phyloP scores from a whole-genome alignment of 2,113 vertebrate genomes.

The Alexandromys fortis region DNA sequence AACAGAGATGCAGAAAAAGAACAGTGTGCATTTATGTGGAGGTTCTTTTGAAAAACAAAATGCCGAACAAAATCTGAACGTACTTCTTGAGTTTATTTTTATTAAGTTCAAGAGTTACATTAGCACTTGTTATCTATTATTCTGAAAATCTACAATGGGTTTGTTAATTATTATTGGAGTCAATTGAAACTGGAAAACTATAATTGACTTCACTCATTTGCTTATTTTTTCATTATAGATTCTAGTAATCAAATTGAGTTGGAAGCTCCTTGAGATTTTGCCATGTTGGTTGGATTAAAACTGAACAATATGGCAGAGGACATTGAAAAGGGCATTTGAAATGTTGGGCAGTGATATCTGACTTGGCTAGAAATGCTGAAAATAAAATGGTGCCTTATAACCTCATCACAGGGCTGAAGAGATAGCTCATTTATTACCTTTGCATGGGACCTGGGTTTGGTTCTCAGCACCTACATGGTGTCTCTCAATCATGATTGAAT shows the following conservation, averaged over 20 bases:
- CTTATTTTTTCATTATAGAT: not conserved
- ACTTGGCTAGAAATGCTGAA: not conserved
- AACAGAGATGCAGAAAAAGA: not conserved
- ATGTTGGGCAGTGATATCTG: not conserved
- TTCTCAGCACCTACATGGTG: not conserved
- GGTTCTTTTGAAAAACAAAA: not conserved
- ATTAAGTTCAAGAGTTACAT: not conserved
- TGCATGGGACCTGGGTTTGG: not conserved
- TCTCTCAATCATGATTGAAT: not conserved
- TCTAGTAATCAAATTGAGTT: not conserved
- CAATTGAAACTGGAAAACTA: not conserved
- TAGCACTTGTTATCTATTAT: not conserved
- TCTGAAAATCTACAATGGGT: not conserved
- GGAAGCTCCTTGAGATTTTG: not conserved
- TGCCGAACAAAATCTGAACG: not conserved
- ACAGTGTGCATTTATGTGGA: not conserved
- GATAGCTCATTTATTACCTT: not conserved
- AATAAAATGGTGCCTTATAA: not conserved
- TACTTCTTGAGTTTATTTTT: not conserved
- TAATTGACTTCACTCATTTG: not conserved
- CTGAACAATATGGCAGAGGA: not conserved
- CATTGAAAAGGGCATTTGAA: not conserved
- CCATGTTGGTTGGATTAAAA: not conserved
- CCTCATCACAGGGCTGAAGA: no score
- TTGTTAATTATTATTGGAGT: not conserved